Conservation (phyloP, 1,140 invertebrate species). For the Conopomorpha cramerella region DNA sequence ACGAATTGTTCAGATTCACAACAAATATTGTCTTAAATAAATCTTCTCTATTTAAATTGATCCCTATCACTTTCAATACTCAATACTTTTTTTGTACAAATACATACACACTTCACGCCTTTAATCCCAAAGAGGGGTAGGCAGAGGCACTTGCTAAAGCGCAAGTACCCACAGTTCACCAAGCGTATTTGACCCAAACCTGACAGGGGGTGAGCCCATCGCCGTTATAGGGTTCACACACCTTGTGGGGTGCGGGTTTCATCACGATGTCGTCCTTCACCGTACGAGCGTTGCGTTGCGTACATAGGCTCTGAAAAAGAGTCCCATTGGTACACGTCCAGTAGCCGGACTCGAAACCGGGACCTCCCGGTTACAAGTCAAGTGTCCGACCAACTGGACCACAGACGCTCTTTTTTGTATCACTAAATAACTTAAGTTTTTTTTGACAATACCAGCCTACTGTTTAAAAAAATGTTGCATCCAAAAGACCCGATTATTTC, state of each 20-base stretch:
- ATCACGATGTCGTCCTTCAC: neutral
- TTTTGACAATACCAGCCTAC: neutral
- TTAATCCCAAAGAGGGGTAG: no score
- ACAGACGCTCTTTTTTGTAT: neutral
- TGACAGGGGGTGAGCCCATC: neutral
- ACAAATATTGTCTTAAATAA: no score
- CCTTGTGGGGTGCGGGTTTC: neutral
- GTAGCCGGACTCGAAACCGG: neutral
- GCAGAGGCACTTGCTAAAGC: no score
- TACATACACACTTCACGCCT: no score
- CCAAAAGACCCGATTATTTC: no score
- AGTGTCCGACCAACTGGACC: neutral
- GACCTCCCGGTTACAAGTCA: neutral
- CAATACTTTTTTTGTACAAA: no score
- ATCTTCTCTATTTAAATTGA: no score
- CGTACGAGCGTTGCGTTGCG: neutral
- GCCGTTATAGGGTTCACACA: neutral
- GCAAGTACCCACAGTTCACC: neutral
- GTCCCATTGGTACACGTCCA: neutral
- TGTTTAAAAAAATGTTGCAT: neutral
- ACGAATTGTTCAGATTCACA: no score
- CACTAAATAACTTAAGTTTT: neutral
- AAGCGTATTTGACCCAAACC: no score
- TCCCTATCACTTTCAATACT: no score
- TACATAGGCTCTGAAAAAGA: neutral